Base-by-base conservation (phyloP, 2,888 invertebrate species). In the Liopterus haemorrhoidalis region DNA sequence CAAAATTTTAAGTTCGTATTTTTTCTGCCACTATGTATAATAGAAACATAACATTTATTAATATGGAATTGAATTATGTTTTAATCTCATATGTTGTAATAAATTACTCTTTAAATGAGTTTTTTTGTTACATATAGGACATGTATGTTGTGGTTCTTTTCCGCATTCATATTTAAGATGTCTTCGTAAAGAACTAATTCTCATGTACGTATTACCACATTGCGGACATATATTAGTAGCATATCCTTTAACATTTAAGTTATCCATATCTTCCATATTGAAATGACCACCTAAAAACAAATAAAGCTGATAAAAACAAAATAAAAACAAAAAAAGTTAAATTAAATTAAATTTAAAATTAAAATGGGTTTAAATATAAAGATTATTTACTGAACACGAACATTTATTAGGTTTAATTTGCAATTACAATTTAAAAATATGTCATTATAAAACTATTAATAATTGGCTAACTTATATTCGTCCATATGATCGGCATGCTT, bases 111-210 rank as follows among this genome's bases (percentile, higher is more conserved):
- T 59, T 25, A 55, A 51, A 42, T 55, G 54, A 5, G 54, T 50
- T 35, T 51, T 52, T 44, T 55, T 85, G 20, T 78, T 73, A 68
- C 85, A 85, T 63, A 82, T 78, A 18, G 83, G 82, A 60, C 85
- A 85, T 50, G 81, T 80, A 69, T 84, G 84, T 47, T 81, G 73
- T 0, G 85, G 85, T 50, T 83, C 79, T 62, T 85, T 85, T 54
- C 84, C 84, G 37, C 84, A 75, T 57, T 73, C 72, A 49, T 72
- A 71, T 3, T 68, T 65, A 53, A 71, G 53, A 52, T 75, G 75
- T 18, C 67, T 65, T 27, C 68, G 66, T 38, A 76, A 59, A 6
- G 75, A 75, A 50, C 73, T 74, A 50, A 68, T 65, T 24, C 72
- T 69, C 31, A 73, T 69, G 60, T 76, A 76, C 19, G 70, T 69